Base-by-base conservation (phyloP, 2,888 invertebrate genomes). In the Magallana nippona region DNA sequence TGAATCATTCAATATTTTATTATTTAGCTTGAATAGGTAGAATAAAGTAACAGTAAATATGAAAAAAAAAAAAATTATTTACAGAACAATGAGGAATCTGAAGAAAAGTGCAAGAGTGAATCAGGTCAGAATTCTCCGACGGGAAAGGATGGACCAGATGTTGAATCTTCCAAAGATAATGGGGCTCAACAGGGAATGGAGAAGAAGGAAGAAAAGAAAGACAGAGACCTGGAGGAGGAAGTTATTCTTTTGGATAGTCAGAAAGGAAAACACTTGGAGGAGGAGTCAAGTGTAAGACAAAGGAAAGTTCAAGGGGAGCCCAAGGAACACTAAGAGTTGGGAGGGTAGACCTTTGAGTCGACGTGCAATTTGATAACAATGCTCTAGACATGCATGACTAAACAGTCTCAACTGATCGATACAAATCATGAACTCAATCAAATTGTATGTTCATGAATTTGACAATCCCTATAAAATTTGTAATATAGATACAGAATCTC, bases 211-310 rank as follows among this genome's bases (percentile, higher is more conserved):
- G 80, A 77, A 19, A 80, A 84, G 17, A 80, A 78, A 22, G 82
- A 86, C 27, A 78, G 82, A 13, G 78, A 79, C 19, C 81, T 85
- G 27, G 78, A 79, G 77, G 88, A 87, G 55, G 84, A 85, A 77
- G 86, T 32, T 83, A 57, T 83, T 22, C 84, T 88, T 44, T 84
- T 83, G 44, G 86, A 86, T 56, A 85, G 71, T 57, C 84, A 86
- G 55, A 82, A 85, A 77, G 88, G 88, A 32, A 86, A 86, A 15
- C 78, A 85, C 15, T 86, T 84, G 27, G 84, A 84, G 15, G 86
- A 82, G 22, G 85, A 85, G 11, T 58, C 77, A 56, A 58, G 80
- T 32, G 81, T 85, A 13, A 27, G 84, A 22, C 79, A 85, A 17
- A 79, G 84, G 19, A 85, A 82, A 56, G 62, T 57, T 17, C 79